Percentiles rank a stretch among this genome's conserved stretches.
These are phyloP conservation scores for Bradypodion ventrale DNA, from an alignment of 2,797 vertebrate genomes.

Conservation along the genomic window DNA sequence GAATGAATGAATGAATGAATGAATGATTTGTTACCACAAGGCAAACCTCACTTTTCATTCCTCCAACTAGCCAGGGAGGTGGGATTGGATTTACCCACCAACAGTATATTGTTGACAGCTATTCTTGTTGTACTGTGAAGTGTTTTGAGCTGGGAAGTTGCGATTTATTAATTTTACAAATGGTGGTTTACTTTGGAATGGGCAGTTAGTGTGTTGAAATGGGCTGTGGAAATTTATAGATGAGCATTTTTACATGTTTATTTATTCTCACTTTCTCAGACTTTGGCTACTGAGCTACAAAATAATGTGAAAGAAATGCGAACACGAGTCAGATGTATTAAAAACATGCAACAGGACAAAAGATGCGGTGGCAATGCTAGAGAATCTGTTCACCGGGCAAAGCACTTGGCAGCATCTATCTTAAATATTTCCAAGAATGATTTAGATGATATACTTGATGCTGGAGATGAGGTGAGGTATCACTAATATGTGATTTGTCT, in stretches of 20 bases:
- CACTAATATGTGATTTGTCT: constrained; percentile 38
- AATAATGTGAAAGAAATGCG: constrained; percentile 81
- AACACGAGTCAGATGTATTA: constrained; percentile 79
- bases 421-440: constrained; percentile 90
- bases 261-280: constrained; percentile 68
- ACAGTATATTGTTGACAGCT: not conserved
- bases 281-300: constrained; percentile 84
- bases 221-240: not conserved
- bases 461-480: constrained; percentile 82
- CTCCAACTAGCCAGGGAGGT: not conserved
- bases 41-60: not conserved
- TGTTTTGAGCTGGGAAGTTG: not conserved
- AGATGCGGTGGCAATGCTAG: constrained; percentile 68
- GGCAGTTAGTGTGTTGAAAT: not conserved
- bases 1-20: too few relatives aligned
- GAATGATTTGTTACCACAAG: not conserved
- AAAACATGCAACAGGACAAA: constrained; percentile 64
- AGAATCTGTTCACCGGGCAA: constrained; percentile 86
- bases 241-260: not conserved
- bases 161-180: not conserved
- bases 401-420: constrained; percentile 89
- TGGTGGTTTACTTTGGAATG: not conserved
- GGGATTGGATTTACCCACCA: not conserved
- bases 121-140: not conserved
- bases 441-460: constrained; percentile 87